Evolutionary conservation across 2,797 vertebrate species (phyloP), one percentile per base, ranked within the genome.

Genomic region (Okamejei kenojei): DNA sequence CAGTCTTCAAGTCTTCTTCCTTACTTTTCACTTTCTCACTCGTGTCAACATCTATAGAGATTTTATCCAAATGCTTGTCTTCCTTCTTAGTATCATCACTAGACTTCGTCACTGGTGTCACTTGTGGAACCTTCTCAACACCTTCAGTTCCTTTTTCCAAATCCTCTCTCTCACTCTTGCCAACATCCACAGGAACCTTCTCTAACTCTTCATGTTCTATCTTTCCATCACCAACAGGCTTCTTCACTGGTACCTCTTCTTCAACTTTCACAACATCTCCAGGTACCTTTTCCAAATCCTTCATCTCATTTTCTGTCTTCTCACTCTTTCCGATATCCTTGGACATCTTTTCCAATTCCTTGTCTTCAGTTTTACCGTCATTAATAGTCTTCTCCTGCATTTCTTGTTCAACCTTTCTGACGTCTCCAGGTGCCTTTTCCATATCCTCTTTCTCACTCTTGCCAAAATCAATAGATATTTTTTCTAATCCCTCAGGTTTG

Each of bases 101-200:
- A 61, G 26, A 95, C 91, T 95, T 96, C 88, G 95, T 94, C 93
- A 95, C 95, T 94, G 93, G 95, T 86, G 94, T 93, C 71, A 94
- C 90, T 76, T 94, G 94, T 81, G 96, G 94, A 68, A 94, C 93
- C 71, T 94, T 94, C 26, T n/a, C 38, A 0, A 29, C 2, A 35
- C 32, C 76, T 71, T 0, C 58, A 4, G 21, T 7, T 79, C 61
- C 61, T 26, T 84, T 84, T 82, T 35, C 74, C 17, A 29, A n/a
- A 74, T 63, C 45, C 74, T 71, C 61, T 68, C 38, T 68, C 3
- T 71, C 86, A 0, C n/a, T 21, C 13, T 68, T 90, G 19, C 19
- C n/a, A 11, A 35, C 6, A 35, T 90, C 86, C 8, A 9, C 19
- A 0, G n/a, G 2, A 21, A 35, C 61, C 54, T 84, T 90, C n/a